Base-by-base conservation (phyloP, 2,888 invertebrate genomes). In the Vesta saturnalis region DNA sequence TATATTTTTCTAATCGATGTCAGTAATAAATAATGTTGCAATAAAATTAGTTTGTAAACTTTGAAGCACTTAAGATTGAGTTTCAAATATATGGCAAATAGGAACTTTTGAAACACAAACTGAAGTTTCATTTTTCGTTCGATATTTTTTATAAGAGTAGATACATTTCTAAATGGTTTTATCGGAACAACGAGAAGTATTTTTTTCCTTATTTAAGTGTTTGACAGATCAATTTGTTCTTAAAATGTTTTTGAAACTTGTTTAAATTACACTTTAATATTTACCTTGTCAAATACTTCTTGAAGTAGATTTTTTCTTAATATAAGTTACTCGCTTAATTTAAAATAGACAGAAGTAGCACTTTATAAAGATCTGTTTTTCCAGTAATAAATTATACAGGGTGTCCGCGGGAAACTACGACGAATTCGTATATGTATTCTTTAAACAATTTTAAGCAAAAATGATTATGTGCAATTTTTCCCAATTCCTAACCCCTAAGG, bases 1-100 rank as follows among this genome's bases (percentile, higher is more conserved):
- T n/a, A n/a, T n/a, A n/a, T 39, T n/a, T 39, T 39, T 39, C 39
- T 39, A 39, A 39, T 39, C n/a, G 39, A 39, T n/a, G 39, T 39
- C 39, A 2, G 39, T 8, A 39, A 39, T 39, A 39, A 39, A 39
- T 39, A 39, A 39, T 39, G n/a, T n/a, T 39, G 39, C n/a, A 39
- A 39, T 39, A 39, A 39, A 39, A 39, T n/a, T 39, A 39, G 12
- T 39, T 39, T 39, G 39, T 10, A 39, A 39, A 39, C 39, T 39
- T 39, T 3, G 39, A 39, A 39, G 39, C 39, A n/a, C 39, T 39
- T 39, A 5, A 39, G 39, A 39, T 39, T 39, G 39, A 39, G 39
- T 39, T 39, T 39, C 39, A 39, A 39, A 39, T 39, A 39, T 39
- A 39, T 39, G 39, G 39, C 39, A n/a, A 39, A 39, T 39, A 2